These are phyloP conservation scores for Ochotona curzoniae DNA, from an alignment of 2,113 vertebrate genomes.

Conservation along the genomic window DNA sequence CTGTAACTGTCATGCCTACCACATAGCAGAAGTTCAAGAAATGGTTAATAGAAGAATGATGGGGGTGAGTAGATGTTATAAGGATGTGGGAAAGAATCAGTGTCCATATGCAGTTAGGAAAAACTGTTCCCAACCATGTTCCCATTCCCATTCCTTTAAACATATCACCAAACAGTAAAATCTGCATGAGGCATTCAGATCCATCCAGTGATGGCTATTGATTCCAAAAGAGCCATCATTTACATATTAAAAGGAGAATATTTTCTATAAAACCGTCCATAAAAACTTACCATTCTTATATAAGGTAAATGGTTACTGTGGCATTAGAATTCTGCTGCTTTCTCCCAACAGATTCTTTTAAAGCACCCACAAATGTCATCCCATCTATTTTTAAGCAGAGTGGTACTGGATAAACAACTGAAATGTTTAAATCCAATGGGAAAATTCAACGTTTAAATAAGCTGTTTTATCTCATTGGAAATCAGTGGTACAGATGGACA, in stretches of 20 bases:
- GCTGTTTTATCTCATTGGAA: slow-evolving; percentile 72
- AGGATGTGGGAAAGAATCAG: neutral
- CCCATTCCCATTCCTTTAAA: slow-evolving; percentile 19
- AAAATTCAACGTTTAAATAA: slow-evolving; percentile 78
- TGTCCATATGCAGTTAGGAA: neutral
- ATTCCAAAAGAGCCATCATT: neutral
- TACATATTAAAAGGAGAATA: slow-evolving; percentile 30
- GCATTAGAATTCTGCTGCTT: slow-evolving; percentile 71
- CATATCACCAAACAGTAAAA: neutral
- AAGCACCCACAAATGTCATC: slow-evolving; percentile 80
- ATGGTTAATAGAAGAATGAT: neutral
- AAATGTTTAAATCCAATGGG: slow-evolving; percentile 72
- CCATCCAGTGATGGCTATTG: neutral
- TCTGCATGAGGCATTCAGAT: neutral
- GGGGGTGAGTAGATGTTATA: neutral
- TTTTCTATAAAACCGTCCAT: slow-evolving; percentile 38
- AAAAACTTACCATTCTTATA: slow-evolving; percentile 65
- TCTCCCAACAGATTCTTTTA: slow-evolving; percentile 74
- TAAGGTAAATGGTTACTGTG: slow-evolving; percentile 70
- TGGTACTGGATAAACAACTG: slow-evolving; percentile 78
- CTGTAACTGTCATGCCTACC: neutral
- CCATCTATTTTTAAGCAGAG: slow-evolving; percentile 79
- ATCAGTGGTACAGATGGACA: slow-evolving; percentile 48
- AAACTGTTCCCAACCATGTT: neutral
- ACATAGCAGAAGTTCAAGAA: neutral